These are phyloP conservation scores for Thymallus thymallus DNA, from an alignment of 2,113 vertebrate species.

Conservation along the genomic window DNA sequence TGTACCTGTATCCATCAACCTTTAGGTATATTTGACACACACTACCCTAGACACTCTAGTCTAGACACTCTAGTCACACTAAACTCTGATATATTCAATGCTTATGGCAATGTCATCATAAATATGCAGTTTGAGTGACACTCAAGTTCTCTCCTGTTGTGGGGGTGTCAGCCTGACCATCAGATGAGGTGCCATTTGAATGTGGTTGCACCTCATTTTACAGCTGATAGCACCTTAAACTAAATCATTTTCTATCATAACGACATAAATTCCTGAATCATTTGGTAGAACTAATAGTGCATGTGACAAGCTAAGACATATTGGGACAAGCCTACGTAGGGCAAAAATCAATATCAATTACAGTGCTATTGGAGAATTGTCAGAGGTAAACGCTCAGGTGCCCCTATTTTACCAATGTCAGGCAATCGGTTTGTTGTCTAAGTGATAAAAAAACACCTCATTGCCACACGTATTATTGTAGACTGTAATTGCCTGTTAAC, in stretches of 20 bases:
- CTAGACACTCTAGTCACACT: no score
- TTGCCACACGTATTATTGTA: conserved; percentile 33
- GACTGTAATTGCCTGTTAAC: conserved; percentile 57
- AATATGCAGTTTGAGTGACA: not conserved
- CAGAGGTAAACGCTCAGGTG: conserved; percentile 60
- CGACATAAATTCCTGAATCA: conserved; percentile 27
- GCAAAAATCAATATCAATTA: conserved; percentile 76
- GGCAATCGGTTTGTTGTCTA: conserved; percentile 48
- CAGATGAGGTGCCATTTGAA: no score
- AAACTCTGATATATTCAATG: no score
- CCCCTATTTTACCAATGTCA: conserved; percentile 40
- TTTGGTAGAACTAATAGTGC: conserved; percentile 57
- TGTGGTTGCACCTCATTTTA: not conserved
- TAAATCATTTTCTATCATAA: conserved; percentile 34
- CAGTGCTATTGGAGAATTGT: conserved; percentile 66
- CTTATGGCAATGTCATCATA: no score
- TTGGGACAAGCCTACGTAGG: conserved; percentile 46
- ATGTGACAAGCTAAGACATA: conserved; percentile 61
- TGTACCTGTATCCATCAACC: no score
- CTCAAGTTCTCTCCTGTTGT: not conserved
- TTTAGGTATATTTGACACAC: no score
- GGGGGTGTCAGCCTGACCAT: no score
- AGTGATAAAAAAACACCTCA: conserved; percentile 35
- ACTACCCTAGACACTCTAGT: no score
- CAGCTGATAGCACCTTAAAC: conserved; percentile 9